Conservation (phyloP, 2,888 invertebrate genomes). For the Tetrapedia diversipes region DNA sequence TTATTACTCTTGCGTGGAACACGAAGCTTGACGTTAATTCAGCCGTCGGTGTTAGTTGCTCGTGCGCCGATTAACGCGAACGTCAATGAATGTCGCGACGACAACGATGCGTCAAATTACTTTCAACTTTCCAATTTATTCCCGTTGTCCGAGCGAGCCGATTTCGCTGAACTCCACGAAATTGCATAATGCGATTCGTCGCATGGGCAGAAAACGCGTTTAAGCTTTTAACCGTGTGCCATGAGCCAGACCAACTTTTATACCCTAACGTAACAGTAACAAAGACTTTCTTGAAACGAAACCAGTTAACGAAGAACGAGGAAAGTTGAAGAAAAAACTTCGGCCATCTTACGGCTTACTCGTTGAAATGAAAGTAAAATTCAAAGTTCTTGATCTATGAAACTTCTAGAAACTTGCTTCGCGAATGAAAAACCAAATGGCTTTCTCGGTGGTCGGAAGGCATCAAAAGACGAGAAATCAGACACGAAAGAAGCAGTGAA, state of each 20-base stretch:
- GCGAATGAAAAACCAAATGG: not conserved
- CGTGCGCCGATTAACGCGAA: constrained; percentile 1
- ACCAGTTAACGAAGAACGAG: not conserved
- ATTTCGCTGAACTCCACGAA: not conserved
- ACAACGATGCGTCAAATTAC: not conserved
- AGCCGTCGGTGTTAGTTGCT: constrained; percentile 1
- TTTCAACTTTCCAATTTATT: not conserved
- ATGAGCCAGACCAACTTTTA: not conserved
- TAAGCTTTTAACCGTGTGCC: no score
- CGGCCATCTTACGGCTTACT: accelerated
- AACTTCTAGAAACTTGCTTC: not conserved
- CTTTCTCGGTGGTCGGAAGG: not conserved
- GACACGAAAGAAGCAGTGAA: no score
- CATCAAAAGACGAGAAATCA: not conserved
- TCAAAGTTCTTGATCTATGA: not conserved
- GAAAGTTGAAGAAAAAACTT: not conserved
- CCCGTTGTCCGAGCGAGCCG: not conserved
- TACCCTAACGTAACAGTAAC: not conserved
- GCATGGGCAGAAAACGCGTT: not conserved
- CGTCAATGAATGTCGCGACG: constrained; percentile 15
- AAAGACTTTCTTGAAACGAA: not conserved
- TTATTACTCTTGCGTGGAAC: constrained; percentile 7
- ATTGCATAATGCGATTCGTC: not conserved
- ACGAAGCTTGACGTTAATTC: constrained; percentile 7
- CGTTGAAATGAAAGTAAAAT: not conserved